phyloP scores from a whole-genome alignment of 1,140 invertebrate species.

The Plutomurus gul region DNA sequence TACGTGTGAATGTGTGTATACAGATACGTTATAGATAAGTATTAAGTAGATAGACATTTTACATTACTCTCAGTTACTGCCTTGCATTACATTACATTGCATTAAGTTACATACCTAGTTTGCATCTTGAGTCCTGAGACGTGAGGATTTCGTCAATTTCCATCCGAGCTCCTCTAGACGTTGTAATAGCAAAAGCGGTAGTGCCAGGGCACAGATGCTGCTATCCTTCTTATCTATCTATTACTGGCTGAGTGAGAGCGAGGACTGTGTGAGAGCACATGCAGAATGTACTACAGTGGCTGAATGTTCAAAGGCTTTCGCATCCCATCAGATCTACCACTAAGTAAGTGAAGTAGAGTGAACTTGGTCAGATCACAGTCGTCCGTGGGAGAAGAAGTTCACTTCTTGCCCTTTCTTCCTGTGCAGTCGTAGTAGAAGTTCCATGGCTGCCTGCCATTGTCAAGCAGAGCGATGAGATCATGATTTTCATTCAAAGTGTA shows the following conservation, averaged over 20 bases:
- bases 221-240: too few species aligned
- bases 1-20: not conserved
- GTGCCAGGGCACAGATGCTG: slow-evolving; percentile 11
- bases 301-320: too few species aligned
- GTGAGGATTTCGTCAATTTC: slow-evolving; percentile 32
- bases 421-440: not conserved
- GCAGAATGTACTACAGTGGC: not conserved
- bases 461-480: not conserved
- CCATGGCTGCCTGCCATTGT: not conserved
- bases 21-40: not conserved
- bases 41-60: not conserved
- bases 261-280: too few species aligned
- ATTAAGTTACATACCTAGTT: slow-evolving; percentile 19
- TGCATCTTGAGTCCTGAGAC: slow-evolving; percentile 23
- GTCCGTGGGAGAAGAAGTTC: not conserved
- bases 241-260: too few species aligned
- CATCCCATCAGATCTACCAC: not conserved
- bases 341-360: not conserved
- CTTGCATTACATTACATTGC: not conserved
- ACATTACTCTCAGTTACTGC: not conserved
- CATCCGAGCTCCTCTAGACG: not conserved
- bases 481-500: not conserved
- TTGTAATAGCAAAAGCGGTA: not conserved
- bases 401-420: not conserved
- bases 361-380: not conserved